Conservation (phyloP, 64 coral and sea anemone species). For the Montipora cactus region DNA sequence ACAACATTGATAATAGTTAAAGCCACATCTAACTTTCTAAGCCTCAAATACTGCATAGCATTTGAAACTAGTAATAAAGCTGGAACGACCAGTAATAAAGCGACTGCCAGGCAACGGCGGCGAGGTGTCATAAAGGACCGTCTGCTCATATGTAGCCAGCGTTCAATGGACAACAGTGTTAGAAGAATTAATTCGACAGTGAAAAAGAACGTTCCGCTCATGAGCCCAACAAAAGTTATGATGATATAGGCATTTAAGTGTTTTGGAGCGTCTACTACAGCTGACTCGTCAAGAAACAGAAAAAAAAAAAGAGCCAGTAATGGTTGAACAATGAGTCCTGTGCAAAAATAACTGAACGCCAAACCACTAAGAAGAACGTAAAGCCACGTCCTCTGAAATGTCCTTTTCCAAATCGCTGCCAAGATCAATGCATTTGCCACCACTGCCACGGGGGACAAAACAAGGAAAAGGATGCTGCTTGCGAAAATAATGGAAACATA, state of each 20-base stretch:
- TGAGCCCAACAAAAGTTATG: neutral
- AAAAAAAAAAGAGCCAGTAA: too few relatives aligned
- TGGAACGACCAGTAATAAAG: neutral
- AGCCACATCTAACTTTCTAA: neutral
- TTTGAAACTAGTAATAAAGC: neutral
- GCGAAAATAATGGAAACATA: too few relatives aligned
- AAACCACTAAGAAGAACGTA: too few relatives aligned
- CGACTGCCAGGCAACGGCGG: neutral
- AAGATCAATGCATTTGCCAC: too few relatives aligned
- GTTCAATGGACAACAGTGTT: constrained; percentile 24
- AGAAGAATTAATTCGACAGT: neutral
- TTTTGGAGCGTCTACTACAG: neutral
- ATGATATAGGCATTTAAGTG: neutral
- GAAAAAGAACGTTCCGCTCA: neutral
- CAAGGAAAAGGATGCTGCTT: too few relatives aligned
- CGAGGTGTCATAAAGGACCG: neutral
- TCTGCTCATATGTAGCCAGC: constrained; percentile 22
- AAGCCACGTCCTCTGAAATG: too few relatives aligned
- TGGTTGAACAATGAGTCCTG: too few relatives aligned
- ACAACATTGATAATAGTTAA: neutral
- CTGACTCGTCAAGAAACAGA: too few relatives aligned
- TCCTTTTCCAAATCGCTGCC: too few relatives aligned
- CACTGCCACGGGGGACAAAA: too few relatives aligned
- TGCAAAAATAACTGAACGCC: too few relatives aligned
- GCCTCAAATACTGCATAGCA: neutral